Conservation (phyloP, 2,113 vertebrate genomes). For the Centropus unirufus region DNA sequence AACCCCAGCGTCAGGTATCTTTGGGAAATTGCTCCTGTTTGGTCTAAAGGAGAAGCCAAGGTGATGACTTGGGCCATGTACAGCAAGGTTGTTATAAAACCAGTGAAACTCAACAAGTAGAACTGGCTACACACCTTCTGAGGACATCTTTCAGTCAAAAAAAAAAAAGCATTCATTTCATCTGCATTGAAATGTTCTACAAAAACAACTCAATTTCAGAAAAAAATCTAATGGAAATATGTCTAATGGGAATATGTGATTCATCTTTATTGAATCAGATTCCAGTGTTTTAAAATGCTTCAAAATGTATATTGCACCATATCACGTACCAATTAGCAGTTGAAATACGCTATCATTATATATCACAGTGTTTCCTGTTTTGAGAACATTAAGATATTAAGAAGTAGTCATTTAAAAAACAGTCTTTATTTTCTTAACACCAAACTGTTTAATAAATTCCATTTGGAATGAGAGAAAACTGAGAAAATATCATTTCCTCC, state of each 20-base stretch:
- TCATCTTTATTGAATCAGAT: neutral
- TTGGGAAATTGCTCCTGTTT: neutral
- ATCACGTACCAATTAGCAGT: neutral
- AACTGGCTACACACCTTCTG: neutral
- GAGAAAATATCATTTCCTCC: neutral
- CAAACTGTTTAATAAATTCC: neutral
- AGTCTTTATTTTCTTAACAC: neutral
- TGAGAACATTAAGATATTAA: neutral
- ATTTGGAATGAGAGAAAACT: neutral
- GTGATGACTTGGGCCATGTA: neutral
- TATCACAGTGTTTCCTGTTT: neutral
- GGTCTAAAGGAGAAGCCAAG: neutral
- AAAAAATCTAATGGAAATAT: neutral
- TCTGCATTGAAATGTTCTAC: neutral
- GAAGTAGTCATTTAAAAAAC: neutral
- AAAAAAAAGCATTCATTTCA: neutral
- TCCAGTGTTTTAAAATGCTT: constrained; percentile 11
- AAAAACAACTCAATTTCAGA: neutral
- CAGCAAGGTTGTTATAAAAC: neutral
- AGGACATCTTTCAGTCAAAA: neutral
- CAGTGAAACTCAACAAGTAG: neutral
- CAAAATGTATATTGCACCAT: neutral
- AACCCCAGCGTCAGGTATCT: rapidly evolving
- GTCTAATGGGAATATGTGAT: neutral
- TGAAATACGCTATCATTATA: neutral